A percentile compares a stretch with the other conserved stretches of the same genome.
These are phyloP conservation scores for Phylloscopus trochilus DNA, from an alignment of 2,113 vertebrate species.

Conservation along the genomic window DNA sequence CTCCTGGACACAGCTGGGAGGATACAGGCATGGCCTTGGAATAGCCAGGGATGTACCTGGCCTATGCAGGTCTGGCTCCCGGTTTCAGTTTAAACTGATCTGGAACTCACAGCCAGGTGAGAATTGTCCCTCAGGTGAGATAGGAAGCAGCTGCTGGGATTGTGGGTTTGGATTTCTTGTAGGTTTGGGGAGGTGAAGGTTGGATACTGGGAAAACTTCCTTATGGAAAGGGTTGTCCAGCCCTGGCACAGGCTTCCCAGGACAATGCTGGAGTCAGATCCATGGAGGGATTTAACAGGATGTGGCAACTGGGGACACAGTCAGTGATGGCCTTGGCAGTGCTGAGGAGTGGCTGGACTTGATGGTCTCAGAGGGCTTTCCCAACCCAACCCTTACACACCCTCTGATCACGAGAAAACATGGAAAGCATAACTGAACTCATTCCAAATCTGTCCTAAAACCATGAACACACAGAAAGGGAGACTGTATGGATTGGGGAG, in stretches of 20 bases:
- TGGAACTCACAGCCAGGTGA: too few relatives aligned
- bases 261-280: not conserved
- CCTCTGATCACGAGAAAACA: not conserved
- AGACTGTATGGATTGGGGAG: not conserved
- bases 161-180: not conserved
- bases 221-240: not conserved
- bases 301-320: not conserved
- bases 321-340: not conserved
- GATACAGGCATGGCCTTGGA: accelerated
- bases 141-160: not conserved
- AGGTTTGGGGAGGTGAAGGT: not conserved
- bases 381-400: not conserved
- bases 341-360: not conserved
- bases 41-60: accelerated
- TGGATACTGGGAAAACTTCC: not conserved
- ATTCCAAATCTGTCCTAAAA: not conserved
- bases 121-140: not conserved
- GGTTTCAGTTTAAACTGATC: not conserved
- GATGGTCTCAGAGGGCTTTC: not conserved
- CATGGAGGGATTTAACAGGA: not conserved
- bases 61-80: not conserved
- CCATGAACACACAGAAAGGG: accelerated
- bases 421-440: not conserved
- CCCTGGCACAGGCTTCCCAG: not conserved
- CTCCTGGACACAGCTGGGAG: not conserved